Conservation (phyloP, 2,113 vertebrate species). For the Illadopsis cleaveri region DNA sequence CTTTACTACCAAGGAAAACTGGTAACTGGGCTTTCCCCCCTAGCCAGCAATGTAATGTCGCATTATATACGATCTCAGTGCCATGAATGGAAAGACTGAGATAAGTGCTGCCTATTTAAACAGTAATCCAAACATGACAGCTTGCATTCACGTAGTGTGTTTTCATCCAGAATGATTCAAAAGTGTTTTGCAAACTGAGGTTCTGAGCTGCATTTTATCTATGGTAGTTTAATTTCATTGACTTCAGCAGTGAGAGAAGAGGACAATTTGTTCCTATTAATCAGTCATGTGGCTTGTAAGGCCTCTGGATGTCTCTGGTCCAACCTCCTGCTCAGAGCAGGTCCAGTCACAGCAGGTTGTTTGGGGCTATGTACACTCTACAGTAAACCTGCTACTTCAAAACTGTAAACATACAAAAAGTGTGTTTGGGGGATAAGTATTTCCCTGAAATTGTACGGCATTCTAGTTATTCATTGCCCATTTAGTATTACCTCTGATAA, state of each 20-base stretch:
- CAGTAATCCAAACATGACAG: neutral
- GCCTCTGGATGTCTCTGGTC: neutral
- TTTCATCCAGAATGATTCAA: neutral
- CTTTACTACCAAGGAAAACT: neutral
- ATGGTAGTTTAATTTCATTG: neutral
- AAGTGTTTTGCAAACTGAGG: neutral
- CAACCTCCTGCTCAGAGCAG: neutral
- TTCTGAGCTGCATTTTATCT: neutral
- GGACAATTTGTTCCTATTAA: constrained; percentile 16
- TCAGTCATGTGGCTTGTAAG: neutral
- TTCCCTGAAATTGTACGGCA: neutral
- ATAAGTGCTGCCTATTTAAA: neutral
- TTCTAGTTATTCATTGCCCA: neutral
- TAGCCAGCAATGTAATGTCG: neutral
- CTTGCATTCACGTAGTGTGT: neutral
- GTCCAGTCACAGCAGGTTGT: neutral
- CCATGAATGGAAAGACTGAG: neutral
- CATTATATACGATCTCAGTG: neutral
- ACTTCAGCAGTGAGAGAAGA: neutral
- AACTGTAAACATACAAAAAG: neutral
- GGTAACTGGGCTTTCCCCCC: neutral
- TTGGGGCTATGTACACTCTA: neutral
- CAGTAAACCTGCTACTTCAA: neutral
- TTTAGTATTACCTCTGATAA: neutral
- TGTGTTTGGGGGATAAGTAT: neutral